phyloP scores from a whole-genome alignment of 1,140 invertebrate genomes.

The Pogonomyrmex californicus region DNA sequence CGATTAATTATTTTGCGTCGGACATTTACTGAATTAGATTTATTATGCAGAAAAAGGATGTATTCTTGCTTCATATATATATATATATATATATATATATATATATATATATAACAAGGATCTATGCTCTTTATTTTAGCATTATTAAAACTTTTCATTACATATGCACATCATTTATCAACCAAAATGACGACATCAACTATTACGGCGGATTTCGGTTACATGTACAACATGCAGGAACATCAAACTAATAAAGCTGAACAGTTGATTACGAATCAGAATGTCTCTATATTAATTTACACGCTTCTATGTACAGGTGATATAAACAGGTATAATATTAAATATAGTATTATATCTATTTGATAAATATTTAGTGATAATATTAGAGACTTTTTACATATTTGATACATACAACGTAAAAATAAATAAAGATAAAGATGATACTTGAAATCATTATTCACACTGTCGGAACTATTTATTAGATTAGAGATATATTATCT shows the following conservation, averaged over 20 bases:
- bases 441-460: neutral
- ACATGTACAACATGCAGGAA: conserved; percentile 14
- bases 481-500: neutral
- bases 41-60: neutral
- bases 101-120: neutral
- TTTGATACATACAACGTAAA: neutral
- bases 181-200: conserved; percentile 4
- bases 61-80: conserved; percentile 28
- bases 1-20: conserved; percentile 81
- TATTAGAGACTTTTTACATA: neutral
- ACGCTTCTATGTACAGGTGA: neutral
- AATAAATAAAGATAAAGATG: neutral
- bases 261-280: neutral
- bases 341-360: neutral
- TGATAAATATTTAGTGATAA: neutral
- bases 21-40: neutral
- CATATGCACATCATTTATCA: neutral
- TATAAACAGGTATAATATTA: neutral
- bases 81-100: neutral
- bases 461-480: neutral
- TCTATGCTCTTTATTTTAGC: neutral
- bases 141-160: neutral
- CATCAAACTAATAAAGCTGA: conserved; percentile 31
- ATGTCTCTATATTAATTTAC: conserved; percentile 3
- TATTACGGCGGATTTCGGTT: neutral